Percentiles rank a stretch among this genome's conserved stretches.
phyloP scores from a whole-genome alignment of 1,140 invertebrate species.

The Diorhabda elongata region DNA sequence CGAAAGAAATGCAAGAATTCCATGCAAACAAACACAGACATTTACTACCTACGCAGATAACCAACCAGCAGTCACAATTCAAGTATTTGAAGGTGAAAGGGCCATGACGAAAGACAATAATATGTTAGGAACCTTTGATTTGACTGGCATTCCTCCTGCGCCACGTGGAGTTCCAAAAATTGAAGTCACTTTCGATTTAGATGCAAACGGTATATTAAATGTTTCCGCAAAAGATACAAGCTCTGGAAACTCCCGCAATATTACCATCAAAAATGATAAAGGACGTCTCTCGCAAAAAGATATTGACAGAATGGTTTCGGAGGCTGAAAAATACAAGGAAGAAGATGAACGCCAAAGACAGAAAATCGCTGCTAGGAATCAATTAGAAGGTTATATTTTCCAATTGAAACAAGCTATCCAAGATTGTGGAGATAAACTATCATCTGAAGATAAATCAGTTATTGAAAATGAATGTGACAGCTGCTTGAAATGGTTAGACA shows the following conservation, averaged over 20 bases:
- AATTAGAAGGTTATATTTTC: slow-evolving; percentile 69
- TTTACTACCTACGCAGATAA: slow-evolving; percentile 67
- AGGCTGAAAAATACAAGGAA: slow-evolving; percentile 60
- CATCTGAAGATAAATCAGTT: slow-evolving; percentile 42
- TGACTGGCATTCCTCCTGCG: slow-evolving; percentile 59
- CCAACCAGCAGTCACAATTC: slow-evolving; percentile 64
- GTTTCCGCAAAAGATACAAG: slow-evolving; percentile 57
- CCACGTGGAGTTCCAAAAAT: slow-evolving; percentile 59
- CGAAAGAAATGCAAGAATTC: slow-evolving; percentile 59
- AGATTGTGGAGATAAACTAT: slow-evolving; percentile 51
- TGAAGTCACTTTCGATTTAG: slow-evolving; percentile 71
- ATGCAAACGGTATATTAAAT: slow-evolving; percentile 68
- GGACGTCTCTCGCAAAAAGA: slow-evolving; percentile 74
- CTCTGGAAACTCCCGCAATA: slow-evolving; percentile 55
- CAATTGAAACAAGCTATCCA: slow-evolving; percentile 59
- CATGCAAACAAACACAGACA: slow-evolving; percentile 60
- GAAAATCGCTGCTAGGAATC: slow-evolving; percentile 55
- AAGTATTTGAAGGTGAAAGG: slow-evolving; percentile 75
- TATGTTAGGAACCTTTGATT: slow-evolving; percentile 69
- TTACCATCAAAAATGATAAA: slow-evolving; percentile 83
- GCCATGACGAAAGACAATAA: slow-evolving; percentile 77
- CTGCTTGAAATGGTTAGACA: slow-evolving; percentile 54
- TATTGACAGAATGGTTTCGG: slow-evolving; percentile 77
- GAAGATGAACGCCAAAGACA: slow-evolving; percentile 68
- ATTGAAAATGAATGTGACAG: slow-evolving; percentile 49